Evolutionary conservation across 2,113 vertebrate species (phyloP).

Genomic region (Istiophorus platypterus): DNA sequence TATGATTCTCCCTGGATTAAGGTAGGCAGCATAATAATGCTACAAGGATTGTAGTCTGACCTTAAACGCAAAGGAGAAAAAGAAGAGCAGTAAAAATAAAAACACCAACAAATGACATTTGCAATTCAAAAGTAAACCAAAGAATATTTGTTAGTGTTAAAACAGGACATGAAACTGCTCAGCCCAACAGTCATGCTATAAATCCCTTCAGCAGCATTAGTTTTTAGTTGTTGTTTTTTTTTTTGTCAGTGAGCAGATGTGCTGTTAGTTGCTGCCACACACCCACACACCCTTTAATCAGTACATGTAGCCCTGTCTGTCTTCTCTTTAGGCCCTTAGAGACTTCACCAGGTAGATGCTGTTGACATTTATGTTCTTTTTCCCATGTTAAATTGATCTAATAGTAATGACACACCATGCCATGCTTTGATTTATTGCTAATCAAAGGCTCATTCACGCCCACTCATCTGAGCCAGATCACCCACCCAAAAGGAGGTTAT

Average conservation of each 20-base stretch:
- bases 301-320: slow-evolving; percentile 14
- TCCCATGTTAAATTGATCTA: neutral
- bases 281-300: slow-evolving; percentile 35
- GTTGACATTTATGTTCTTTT: slow-evolving; percentile 21
- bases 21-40: too few species aligned
- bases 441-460: slow-evolving; percentile 12
- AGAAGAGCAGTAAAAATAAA: too few species aligned
- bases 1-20: too few species aligned
- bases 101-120: neutral
- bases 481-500: slow-evolving; percentile 3
- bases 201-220: slow-evolving; percentile 24
- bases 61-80: too few species aligned
- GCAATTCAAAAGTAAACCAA: neutral
- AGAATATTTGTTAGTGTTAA: neutral
- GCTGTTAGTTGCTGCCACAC: neutral
- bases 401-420: neutral
- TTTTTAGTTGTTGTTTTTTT: slow-evolving; percentile 3
- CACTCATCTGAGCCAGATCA: neutral
- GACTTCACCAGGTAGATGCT: neutral
- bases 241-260: slow-evolving; percentile 51
- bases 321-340: neutral
- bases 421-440: slow-evolving; percentile 19
- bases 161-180: slow-evolving; percentile 28
- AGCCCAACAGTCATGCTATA: slow-evolving; percentile 9
- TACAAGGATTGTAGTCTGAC: too few species aligned